Percentiles rank a stretch among this genome's conserved stretches.
These are phyloP conservation scores for Campoplex nolae DNA, from an alignment of 2,888 invertebrate species.

Conservation along the genomic window DNA sequence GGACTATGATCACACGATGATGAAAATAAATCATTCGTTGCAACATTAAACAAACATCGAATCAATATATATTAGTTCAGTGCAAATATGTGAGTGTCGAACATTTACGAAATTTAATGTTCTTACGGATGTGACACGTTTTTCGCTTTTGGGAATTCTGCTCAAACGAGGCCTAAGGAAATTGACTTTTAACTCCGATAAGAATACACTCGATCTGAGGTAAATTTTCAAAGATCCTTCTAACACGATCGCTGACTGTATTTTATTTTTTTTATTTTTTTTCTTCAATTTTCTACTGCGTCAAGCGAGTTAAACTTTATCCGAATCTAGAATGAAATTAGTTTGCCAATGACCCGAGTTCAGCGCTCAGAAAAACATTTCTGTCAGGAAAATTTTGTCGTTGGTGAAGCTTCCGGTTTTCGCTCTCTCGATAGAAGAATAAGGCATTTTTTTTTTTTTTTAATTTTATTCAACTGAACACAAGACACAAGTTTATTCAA, in stretches of 20 bases:
- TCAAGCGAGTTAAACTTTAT: background rate
- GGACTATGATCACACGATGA: background rate
- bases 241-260: background rate
- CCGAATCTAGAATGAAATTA: background rate
- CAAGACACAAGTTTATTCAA: background rate
- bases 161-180: background rate
- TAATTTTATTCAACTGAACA: background rate
- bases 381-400: background rate
- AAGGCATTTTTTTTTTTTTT: background rate
- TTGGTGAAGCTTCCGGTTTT: background rate
- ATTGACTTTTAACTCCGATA: slow-evolving; percentile 11
- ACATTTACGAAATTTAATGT: background rate
- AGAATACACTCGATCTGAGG: slow-evolving; percentile 3
- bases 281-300: no score
- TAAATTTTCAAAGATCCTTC: background rate
- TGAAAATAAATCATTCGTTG: background rate
- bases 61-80: slow-evolving; percentile 31
- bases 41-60: background rate
- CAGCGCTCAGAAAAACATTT: background rate
- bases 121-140: background rate
- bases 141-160: slow-evolving; percentile 33
- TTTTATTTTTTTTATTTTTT: background rate
- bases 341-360: background rate
- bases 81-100: slow-evolving; percentile 51
- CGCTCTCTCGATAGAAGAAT: no score